phyloP scores from a whole-genome alignment of 2,113 vertebrate species.

The Lonchura striata region DNA sequence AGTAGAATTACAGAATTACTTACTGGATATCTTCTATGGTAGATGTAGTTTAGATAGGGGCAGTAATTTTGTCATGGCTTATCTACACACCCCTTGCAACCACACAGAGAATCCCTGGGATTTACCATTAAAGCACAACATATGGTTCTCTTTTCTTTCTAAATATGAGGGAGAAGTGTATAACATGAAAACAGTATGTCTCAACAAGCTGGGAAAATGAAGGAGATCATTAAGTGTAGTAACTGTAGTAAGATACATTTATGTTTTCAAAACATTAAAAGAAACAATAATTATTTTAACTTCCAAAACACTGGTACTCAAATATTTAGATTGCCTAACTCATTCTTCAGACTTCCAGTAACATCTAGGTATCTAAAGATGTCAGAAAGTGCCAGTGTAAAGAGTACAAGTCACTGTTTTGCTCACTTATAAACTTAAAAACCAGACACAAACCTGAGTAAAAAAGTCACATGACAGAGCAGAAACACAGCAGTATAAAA shows the following conservation, averaged over 20 bases:
- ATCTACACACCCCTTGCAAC: not conserved
- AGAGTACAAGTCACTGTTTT: not conserved
- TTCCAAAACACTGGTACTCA: not conserved
- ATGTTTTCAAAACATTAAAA: not conserved
- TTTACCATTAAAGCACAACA: constrained; percentile 27
- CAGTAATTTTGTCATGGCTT: not conserved
- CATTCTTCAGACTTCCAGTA: not conserved
- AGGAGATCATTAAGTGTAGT: not conserved
- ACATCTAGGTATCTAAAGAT: not conserved
- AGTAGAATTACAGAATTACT: not conserved
- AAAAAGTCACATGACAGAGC: constrained; percentile 86
- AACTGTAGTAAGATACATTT: not conserved
- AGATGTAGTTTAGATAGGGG: not conserved
- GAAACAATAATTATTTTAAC: not conserved
- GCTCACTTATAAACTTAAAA: not conserved
- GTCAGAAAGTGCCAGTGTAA: too few species aligned
- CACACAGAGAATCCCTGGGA: not conserved
- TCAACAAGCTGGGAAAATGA: not conserved
- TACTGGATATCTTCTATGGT: not conserved
- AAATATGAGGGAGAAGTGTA: not conserved
- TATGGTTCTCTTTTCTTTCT: constrained; percentile 19
- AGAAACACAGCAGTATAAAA: constrained; percentile 84
- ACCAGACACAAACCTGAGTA: constrained; percentile 71
- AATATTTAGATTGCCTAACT: not conserved
- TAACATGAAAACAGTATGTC: not conserved